Base-by-base conservation (phyloP, 2,113 vertebrate species). In the Harpagus bidentatus region DNA sequence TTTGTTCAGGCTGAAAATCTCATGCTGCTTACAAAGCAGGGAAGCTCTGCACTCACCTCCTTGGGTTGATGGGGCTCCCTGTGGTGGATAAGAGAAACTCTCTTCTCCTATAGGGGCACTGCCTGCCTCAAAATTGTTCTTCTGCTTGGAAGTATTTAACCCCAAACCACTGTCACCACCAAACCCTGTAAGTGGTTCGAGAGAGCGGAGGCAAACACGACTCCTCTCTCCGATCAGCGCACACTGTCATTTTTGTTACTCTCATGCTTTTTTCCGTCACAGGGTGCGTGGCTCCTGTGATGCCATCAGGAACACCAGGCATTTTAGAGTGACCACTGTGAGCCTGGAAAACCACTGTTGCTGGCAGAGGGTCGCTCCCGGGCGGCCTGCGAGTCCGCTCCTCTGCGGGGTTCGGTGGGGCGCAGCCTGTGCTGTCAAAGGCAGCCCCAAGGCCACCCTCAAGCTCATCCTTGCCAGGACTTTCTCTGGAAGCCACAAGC, bases 241-340 rank as follows among this genome's bases (percentile, higher is more conserved):
- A 4, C 31, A 0, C 25, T 13, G 20, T 3, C 11, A 1, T 15
- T 32, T 31, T 16, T 36, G 17, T 52, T 34, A 6, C 45, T 38
- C 22, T 63, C 20, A 0, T 26, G 28, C 5, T 71, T 65, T 47
- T 83, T 53, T 52, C 43, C 14, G 1, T 62, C 16, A 0, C 34
- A n/a, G 34, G 43, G 22, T 9, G 20, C 0, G 1, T n/a, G 63
- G 83, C 28, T 77, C 63, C 32, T 18, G 38, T 22, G 58, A 11
- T 19, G 36, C 58, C 12, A 0, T 7, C 7, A 34, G 62, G 84
- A 47, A 11, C 58, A 31, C 28, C 28, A 1, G 5, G 21, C 8
- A 1, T 23, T 72, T 58, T 4, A 19, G 42, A 4, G 52, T 26
- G 38, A 59, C 52, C 38, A 14, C 36, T 0, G 0, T 0, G 13